Conservation (phyloP, 2,797 vertebrate species). For the Platyrinchus mystaceus region DNA sequence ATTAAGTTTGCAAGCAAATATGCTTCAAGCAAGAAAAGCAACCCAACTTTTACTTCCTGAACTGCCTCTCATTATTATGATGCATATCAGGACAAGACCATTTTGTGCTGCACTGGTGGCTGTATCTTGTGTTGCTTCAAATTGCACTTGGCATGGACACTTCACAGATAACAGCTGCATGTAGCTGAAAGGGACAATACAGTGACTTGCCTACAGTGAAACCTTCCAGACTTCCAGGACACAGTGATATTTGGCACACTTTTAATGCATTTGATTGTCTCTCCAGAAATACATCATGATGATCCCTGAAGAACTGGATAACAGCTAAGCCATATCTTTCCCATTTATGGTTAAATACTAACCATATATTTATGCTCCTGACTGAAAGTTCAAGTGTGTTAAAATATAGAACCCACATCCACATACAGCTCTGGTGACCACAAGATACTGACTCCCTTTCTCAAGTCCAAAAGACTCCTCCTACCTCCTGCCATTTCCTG, state of each 20-base stretch:
- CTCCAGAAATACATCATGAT: not conserved
- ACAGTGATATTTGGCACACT: not conserved
- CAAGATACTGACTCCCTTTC: not conserved
- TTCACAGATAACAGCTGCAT: not conserved
- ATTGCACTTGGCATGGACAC: not conserved
- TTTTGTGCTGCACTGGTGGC: not conserved
- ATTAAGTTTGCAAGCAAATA: not conserved
- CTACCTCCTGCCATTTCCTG: not conserved
- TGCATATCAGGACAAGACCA: not conserved
- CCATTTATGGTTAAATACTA: not conserved
- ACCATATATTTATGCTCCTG: not conserved
- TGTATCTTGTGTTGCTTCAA: not conserved
- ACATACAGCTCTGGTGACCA: not conserved
- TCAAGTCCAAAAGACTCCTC: not conserved
- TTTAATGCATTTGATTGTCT: not conserved
- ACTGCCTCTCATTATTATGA: not conserved
- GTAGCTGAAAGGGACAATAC: not conserved
- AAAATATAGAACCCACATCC: not conserved
- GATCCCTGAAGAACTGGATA: not conserved
- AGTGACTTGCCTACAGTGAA: not conserved
- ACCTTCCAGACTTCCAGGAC: not conserved
- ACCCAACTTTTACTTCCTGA: not conserved
- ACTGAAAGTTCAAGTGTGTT: not conserved
- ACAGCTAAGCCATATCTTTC: not conserved
- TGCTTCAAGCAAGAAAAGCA: not conserved